A percentile compares a stretch with the other conserved stretches of the same genome.
Conservation (phyloP, 2,113 vertebrate species). For the Lepidiolamprologus cunningtoni region DNA sequence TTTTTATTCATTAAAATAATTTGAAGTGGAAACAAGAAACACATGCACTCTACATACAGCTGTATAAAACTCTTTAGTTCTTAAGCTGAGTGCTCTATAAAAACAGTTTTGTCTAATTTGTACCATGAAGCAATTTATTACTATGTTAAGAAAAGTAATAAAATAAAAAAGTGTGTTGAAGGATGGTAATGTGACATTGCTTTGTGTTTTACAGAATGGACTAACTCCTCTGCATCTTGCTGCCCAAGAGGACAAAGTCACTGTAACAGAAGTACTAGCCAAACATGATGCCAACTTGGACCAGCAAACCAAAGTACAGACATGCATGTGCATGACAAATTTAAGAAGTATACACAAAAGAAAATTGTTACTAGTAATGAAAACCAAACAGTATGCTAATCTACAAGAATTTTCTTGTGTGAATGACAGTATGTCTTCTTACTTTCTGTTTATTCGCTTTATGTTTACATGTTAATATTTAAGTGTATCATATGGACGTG, state of each 20-base stretch:
- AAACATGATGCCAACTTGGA: conserved; percentile 85
- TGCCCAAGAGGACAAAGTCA: conserved; percentile 93
- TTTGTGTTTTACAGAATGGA: conserved; percentile 74
- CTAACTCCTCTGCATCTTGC: conserved; percentile 88
- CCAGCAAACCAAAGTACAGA: conserved; percentile 87
- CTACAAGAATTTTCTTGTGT: background rate
- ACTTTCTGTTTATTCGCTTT: background rate
- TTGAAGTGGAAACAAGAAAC: background rate
- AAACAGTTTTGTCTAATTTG: background rate
- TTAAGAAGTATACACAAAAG: background rate
- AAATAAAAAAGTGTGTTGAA: background rate
- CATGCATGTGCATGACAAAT: background rate
- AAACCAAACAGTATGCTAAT: background rate
- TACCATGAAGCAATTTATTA: background rate
- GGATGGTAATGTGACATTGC: background rate
- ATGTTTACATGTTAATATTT: background rate
- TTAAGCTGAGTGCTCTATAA: background rate
- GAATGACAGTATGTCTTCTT: background rate
- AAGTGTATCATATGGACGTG: background rate
- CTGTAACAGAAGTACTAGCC: conserved; percentile 81
- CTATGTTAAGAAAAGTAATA: background rate
- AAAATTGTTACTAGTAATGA: background rate
- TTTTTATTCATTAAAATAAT: background rate
- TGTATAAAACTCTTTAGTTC: background rate
- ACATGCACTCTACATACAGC: background rate